Evolutionary conservation across 2,888 invertebrate species (phyloP).

Genomic region (Dynastes maya): DNA sequence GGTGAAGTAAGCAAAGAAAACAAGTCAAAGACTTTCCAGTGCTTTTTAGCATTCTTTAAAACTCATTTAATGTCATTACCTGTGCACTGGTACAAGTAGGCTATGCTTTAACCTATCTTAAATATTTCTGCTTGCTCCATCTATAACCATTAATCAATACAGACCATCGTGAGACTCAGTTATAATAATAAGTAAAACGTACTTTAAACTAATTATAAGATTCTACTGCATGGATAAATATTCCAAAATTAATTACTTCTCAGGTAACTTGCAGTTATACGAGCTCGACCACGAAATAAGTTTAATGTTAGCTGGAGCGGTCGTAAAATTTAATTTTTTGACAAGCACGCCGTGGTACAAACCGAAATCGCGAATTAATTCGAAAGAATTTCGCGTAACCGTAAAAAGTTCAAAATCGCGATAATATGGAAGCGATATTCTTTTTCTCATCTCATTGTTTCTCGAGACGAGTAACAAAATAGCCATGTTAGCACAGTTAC

Average conservation of each 20-base stretch:
- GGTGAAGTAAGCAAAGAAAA: too few species aligned
- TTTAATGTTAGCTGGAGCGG: conserved; percentile 32
- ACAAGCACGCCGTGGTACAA: conserved; percentile 29
- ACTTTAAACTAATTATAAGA: conserved; percentile 27
- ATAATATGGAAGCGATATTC: conserved; percentile 41
- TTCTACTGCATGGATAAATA: conserved; percentile 26
- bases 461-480: conserved; percentile 31
- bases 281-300: conserved; percentile 30
- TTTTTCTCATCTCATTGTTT: conserved; percentile 46
- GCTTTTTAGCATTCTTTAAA: too few species aligned
- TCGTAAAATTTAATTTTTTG: conserved; percentile 39
- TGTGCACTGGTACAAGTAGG: too few species aligned
- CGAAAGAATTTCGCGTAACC: conserved; percentile 17
- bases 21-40: too few species aligned
- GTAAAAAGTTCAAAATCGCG: conserved; percentile 39
- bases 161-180: background rate
- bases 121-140: background rate
- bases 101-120: too few species aligned
- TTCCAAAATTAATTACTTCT: conserved; percentile 34
- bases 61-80: too few species aligned
- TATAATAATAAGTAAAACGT: conserved; percentile 3
- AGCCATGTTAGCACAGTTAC: conserved; percentile 39
- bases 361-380: conserved; percentile 29
- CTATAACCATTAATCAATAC: background rate
- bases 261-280: conserved; percentile 22